Base-by-base conservation (phyloP, 2,113 vertebrate species). In the Onychorhynchus coronatus region DNA sequence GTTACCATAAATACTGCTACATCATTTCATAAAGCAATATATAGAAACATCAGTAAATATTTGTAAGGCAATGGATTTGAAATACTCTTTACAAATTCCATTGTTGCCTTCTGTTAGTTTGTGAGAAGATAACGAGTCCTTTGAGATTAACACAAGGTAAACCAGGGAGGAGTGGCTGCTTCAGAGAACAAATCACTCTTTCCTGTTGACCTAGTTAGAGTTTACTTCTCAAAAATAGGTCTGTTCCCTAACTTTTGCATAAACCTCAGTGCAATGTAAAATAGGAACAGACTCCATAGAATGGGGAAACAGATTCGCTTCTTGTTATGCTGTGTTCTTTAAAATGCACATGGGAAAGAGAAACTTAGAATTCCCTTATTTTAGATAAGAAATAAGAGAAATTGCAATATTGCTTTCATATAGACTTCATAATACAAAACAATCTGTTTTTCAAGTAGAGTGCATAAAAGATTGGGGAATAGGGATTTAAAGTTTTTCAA, bases 141-240 rank as follows among this genome's bases (percentile, higher is more conserved):
- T 74, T 83, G 88, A 97, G 87, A 79, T 61, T 84, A 88, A 74
- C 62, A 75, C 24, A 90, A 95, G 95, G 74, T 83, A 84, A 94
- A 68, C 7, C 16, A 11, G 55, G 49, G 15, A 35, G 35, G 13
- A 89, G 75, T 17, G 23, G 50, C 22, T 92, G 84, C 70, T 94
- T 91, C 84, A 84, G 46, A 47, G 44, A 89, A 77, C 31, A 89
- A 89, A 78, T 31, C 23, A 44, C n/a, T 96, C 44, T 87, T 91
- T 87, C 5, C 49, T 96, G 9, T 16, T 88, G 94, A 94, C 72
- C 93, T 53, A 94, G 71, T 95, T 97, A 94, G 68, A 68, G 74
- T 85, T 95, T 80, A 89, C 42, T 88, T 96, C 42, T 47, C 56
- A 66, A 68, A 88, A 96, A 82, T 33, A 73, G 41, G 28, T 76